Percentiles rank a stretch among this genome's conserved stretches.
Conservation (phyloP, 1,140 invertebrate species). For the Lordiphosa stackelbergi region DNA sequence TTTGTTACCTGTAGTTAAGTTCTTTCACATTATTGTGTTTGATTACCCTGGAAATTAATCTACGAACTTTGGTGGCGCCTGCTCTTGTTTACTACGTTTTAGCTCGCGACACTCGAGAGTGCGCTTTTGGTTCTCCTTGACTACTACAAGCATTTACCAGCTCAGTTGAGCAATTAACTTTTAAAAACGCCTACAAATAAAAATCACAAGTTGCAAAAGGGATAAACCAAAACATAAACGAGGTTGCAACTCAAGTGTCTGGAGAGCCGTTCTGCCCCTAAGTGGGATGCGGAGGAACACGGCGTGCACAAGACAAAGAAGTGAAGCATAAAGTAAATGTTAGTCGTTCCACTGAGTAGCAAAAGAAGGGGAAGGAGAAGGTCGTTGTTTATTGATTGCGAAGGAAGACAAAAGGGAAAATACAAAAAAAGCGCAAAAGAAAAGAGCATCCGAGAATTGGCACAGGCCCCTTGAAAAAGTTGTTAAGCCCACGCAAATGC, state of each 20-base stretch:
- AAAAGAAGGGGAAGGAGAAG: slow-evolving; percentile 40
- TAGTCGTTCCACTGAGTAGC: slow-evolving; percentile 10
- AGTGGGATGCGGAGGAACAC: slow-evolving; percentile 2
- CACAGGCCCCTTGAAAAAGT: slow-evolving; percentile 69
- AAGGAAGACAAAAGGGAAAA: slow-evolving; percentile 26
- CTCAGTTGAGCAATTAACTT: slow-evolving; percentile 55
- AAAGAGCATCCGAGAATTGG: slow-evolving; percentile 53
- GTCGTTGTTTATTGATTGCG: slow-evolving; percentile 69
- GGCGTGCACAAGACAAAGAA: slow-evolving; percentile 11
- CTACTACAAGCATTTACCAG: slow-evolving; percentile 6
- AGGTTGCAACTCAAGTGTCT: slow-evolving; percentile 33
- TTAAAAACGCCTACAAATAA: slow-evolving; percentile 34
- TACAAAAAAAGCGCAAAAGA: slow-evolving; percentile 17
- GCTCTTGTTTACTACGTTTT: slow-evolving; percentile 12
- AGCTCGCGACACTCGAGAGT: slow-evolving; percentile 17
- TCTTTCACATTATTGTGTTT: slow-evolving; percentile 52
- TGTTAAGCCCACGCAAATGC: slow-evolving; percentile 62
- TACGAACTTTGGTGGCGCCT: slow-evolving; percentile 41
- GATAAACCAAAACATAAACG: slow-evolving; percentile 9
- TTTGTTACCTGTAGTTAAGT: slow-evolving; percentile 48
- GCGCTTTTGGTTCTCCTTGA: slow-evolving; percentile 29
- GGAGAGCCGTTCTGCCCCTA: slow-evolving; percentile 1
- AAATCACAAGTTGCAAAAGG: slow-evolving; percentile 1
- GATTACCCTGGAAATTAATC: slow-evolving; percentile 45
- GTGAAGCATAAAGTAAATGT: slow-evolving; percentile 29